Evolutionary conservation across 2,113 vertebrate species (phyloP), one percentile per base, ranked within the genome.

Genomic region (Phrynosoma blainvillii): DNA sequence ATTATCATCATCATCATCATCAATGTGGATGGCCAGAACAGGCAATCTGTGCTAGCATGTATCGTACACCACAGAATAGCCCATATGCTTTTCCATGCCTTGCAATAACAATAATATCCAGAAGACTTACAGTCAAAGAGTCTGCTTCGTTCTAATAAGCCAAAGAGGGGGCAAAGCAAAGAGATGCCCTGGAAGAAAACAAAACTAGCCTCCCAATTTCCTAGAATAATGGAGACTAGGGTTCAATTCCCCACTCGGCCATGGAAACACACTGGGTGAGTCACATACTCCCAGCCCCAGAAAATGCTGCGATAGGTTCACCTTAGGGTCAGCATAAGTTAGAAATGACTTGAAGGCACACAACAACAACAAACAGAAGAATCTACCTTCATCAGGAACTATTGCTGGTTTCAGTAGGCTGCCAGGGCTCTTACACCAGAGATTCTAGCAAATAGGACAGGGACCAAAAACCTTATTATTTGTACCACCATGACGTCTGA

Each of bases 131-230:
- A 81, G 3, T 47, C 21, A 70, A 2, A n/a, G 18, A 82, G 70
- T 54, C 73, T 16, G 40, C 54, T 70, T 16, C 27, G 40, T 70
- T 68, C 4, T 32, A 32, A 65, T 16, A 30, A 23, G 74, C 54
- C 23, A 52, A 16, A 14, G 32, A 18, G 30, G 52, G 52, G 11
- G 3, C 70, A 47, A 80, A 74, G 40, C 40, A 76, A 42, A 73
- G 82, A 21, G 65, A 30, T 1, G 25, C n/a, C 40, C 56, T 20
- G 21, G 14, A 18, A 52, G 27, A 27, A 62, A 25, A 1, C 4
- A 0, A 47, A 1, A 0, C 70, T n/a, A 0, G 14, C 42, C 30
- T n/a, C 7, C 40, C n/a, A 21, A 52, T 1, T 30, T 32, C 20
- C 13, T 16, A 32, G 62, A 25, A 20, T 78, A 23, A 36, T 21